Evolutionary conservation across 2,113 vertebrate genomes (phyloP), one percentile per base, ranked within the genome.

Genomic region (Cavia aperea): DNA sequence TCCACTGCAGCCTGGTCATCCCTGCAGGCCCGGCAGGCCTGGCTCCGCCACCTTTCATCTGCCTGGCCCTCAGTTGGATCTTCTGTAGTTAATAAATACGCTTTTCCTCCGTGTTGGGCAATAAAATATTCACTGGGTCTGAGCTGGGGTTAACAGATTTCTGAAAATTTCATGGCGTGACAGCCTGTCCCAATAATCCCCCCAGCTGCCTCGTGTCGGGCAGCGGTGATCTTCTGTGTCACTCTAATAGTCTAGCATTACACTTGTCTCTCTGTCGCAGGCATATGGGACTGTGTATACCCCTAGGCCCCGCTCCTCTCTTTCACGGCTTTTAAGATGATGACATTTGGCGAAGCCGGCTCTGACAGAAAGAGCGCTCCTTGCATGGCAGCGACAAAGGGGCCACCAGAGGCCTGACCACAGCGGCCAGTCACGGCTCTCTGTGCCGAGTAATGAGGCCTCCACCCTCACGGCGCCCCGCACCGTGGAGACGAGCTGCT

Each of bases 241-340:
- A 98, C 98, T 99, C 98, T 98, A 98, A 98, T 98, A 98, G 98
- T 98, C 98, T 98, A 98, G 98, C 99, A 98, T 99, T 99, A 99
- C 98, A 98, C 98, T 99, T 98, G 98, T 98, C 98, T 99, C 98
- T 97, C 98, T 98, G 98, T 99, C 98, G 98, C 98, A 96, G 98
- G 98, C 99, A 98, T 98, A 99, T 98, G 98, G 98, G 98, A 97
- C 98, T 98, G 98, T 98, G 98, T 98, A 98, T 98, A 98, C 98
- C 99, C 99, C 98, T 98, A 98, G 98, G 98, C 98, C 98, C 98
- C 97, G 98, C 98, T 98, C 98, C 98, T 98, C 98, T 98, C 98
- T 98, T 98, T 98, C 98, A 98, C 97, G 97, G 98, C 98, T 98
- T 98, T 99, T 99, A 98, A 98, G 99, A 98, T 98, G 98, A 98